Conservation (phyloP, 2,888 invertebrate genomes). For the Idaea dimidiata region DNA sequence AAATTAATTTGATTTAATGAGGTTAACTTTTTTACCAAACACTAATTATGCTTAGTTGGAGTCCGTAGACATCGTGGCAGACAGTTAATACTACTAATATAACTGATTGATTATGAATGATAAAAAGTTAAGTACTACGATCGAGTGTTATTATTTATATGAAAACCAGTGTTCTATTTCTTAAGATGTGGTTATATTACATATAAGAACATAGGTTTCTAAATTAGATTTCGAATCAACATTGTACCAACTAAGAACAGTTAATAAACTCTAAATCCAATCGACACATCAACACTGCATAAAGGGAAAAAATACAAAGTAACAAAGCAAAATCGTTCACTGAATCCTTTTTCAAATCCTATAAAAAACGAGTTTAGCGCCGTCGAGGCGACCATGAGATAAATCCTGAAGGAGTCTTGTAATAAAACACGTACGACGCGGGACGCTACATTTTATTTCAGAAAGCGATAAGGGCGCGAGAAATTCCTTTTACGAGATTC, state of each 20-base stretch:
- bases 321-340: constrained; percentile 54
- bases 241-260: neutral
- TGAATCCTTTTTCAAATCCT: constrained; percentile 59
- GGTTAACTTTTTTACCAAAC: constrained; percentile 18
- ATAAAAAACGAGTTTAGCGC: constrained; percentile 58
- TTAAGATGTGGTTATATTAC: neutral
- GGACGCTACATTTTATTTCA: constrained; percentile 78
- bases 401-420: constrained; percentile 74
- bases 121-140: neutral
- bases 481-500: constrained; percentile 78
- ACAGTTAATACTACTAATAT: constrained; percentile 5
- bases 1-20: constrained; percentile 25
- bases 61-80: constrained; percentile 15
- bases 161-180: neutral
- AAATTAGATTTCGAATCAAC: neutral
- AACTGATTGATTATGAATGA: neutral
- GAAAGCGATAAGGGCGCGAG: constrained; percentile 78
- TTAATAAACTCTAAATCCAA: constrained; percentile 3
- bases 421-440: constrained; percentile 78
- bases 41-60: constrained; percentile 15
- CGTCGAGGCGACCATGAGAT: constrained; percentile 64
- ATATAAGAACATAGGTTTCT: neutral
- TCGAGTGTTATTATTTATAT: neutral
- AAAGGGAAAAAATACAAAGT: constrained; percentile 43
- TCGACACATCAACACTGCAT: constrained; percentile 24